Conservation (phyloP, 2,888 invertebrate species). For the Hypomecis atomaria region DNA sequence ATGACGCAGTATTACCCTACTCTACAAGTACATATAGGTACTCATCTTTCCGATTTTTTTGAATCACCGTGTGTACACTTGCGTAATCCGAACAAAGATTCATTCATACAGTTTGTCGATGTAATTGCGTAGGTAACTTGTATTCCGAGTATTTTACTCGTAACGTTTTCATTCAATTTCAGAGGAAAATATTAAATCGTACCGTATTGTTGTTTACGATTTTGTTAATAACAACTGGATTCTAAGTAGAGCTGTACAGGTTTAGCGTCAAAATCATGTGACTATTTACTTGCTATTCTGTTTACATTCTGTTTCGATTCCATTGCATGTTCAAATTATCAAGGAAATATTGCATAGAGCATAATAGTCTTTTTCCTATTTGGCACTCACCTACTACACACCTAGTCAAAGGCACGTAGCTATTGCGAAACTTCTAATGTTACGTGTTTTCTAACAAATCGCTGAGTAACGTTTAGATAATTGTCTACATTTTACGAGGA, state of each 20-base stretch:
- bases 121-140: slow-evolving; percentile 11
- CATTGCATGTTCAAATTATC: no score
- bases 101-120: slow-evolving; percentile 17
- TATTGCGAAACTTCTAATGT: slow-evolving; percentile 26
- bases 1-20: slow-evolving; percentile 31
- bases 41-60: slow-evolving; percentile 7
- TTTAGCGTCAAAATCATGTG: not conserved
- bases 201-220: not conserved
- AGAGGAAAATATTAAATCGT: not conserved
- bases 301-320: no score
- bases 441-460: slow-evolving; percentile 25
- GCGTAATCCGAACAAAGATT: slow-evolving; percentile 19
- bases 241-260: not conserved
- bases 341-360: no score
- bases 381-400: no score
- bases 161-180: slow-evolving; percentile 1
- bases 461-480: slow-evolving; percentile 21
- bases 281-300: no score
- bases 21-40: not conserved
- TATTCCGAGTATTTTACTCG: slow-evolving; percentile 27
- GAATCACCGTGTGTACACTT: slow-evolving; percentile 15
- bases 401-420: not conserved
- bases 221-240: not conserved
- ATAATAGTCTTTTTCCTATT: not conserved
- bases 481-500: slow-evolving; percentile 33